phyloP scores from a whole-genome alignment of 2,113 vertebrate genomes.

The Datnioides undecimradiatus region DNA sequence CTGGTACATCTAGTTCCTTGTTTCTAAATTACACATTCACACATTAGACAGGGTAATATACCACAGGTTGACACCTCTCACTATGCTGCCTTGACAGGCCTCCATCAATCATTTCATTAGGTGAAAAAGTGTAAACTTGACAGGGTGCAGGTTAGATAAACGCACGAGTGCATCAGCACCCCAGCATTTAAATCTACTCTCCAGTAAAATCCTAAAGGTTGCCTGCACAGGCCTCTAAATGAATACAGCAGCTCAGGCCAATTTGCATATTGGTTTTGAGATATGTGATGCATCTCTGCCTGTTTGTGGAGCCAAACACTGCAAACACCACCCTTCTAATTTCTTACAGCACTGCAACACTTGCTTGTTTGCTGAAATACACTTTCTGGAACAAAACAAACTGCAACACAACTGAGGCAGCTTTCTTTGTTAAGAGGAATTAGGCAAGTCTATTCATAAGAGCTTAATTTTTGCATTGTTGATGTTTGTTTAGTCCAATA shows the following conservation, averaged over 20 bases:
- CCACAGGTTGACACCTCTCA: conserved; percentile 1
- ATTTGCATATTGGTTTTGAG: conserved; percentile 52
- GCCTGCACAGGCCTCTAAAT: conserved; percentile 23
- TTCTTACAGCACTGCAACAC: conserved; percentile 4
- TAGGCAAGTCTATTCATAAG: conserved; percentile 20
- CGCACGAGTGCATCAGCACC: neutral
- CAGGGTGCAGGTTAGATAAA: conserved; percentile 17
- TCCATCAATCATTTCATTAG: conserved; percentile 17
- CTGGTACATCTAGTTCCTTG: conserved; percentile 9
- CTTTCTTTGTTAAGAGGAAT: conserved; percentile 31
- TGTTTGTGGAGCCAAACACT: conserved; percentile 37
- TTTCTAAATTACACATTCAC: conserved; percentile 15
- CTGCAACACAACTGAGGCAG: conserved; percentile 2
- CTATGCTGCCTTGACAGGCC: neutral
- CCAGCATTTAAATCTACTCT: neutral
- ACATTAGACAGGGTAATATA: conserved; percentile 1
- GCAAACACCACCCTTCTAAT: conserved; percentile 16
- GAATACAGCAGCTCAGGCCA: conserved; percentile 33
- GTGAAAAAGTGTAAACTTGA: conserved; percentile 7
- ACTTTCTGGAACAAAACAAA: neutral
- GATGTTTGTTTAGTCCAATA: conserved; percentile 3
- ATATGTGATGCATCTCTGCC: conserved; percentile 28
- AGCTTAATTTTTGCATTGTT: conserved; percentile 30
- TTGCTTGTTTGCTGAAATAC: neutral
- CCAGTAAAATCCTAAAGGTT: conserved; percentile 30